These are phyloP conservation scores for Theristicus caerulescens DNA, from an alignment of 2,113 vertebrate species.

Conservation along the genomic window DNA sequence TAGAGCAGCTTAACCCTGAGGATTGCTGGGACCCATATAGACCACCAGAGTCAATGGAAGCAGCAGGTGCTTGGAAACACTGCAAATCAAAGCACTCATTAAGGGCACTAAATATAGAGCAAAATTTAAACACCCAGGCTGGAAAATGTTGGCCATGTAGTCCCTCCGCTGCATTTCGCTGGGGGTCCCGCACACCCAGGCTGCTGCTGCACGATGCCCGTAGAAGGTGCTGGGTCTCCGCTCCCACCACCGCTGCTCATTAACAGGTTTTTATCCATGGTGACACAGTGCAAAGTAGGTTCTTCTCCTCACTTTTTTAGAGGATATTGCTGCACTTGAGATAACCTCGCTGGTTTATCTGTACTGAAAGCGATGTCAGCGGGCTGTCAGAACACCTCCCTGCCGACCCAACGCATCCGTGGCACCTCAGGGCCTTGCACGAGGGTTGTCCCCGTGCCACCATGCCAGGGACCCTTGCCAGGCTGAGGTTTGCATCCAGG, in stretches of 20 bases:
- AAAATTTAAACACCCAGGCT: slow-evolving; percentile 52
- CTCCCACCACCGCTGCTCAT: neutral
- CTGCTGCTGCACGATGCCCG: neutral
- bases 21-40: slow-evolving; percentile 49
- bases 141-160: slow-evolving; percentile 35
- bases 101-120: slow-evolving; percentile 56
- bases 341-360: slow-evolving; percentile 15
- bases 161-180: neutral
- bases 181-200: neutral
- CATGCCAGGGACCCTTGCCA: accelerated
- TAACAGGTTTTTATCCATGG: slow-evolving; percentile 4
- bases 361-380: neutral
- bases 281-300: slow-evolving; percentile 35
- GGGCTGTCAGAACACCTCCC: neutral
- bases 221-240: neutral
- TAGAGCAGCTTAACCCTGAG: slow-evolving; percentile 38
- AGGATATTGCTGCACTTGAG: slow-evolving; percentile 53
- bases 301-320: neutral
- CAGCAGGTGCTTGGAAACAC: slow-evolving; percentile 63
- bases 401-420: accelerated
- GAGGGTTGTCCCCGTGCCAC: neutral
- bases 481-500: neutral
- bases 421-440: accelerated
- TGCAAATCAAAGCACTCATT: slow-evolving; percentile 46
- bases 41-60: slow-evolving; percentile 44